Evolutionary conservation across 2,113 vertebrate genomes (phyloP).

Genomic region (Entomyzon cyanotis): DNA sequence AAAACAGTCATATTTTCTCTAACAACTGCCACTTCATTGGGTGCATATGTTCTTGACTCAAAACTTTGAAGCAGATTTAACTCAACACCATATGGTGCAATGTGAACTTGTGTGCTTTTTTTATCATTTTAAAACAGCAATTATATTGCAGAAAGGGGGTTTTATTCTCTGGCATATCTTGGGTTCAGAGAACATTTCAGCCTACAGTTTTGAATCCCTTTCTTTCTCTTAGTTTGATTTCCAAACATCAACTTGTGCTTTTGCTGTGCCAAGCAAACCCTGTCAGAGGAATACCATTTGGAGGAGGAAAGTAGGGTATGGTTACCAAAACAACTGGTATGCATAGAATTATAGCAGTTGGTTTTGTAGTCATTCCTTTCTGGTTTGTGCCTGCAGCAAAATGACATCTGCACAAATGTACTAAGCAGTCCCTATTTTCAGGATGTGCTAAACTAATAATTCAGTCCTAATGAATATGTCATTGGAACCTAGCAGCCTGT

Average conservation of each 20-base stretch:
- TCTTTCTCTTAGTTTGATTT: background rate
- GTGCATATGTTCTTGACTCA: constrained; percentile 59
- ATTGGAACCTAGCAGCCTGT: constrained; percentile 69
- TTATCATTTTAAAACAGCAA: constrained; percentile 11
- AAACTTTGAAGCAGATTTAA: constrained; percentile 49
- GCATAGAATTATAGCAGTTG: constrained; percentile 37
- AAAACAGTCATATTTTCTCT: constrained; percentile 56
- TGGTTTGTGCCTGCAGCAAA: constrained; percentile 64
- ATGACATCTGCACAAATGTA: constrained; percentile 71
- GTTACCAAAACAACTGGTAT: constrained; percentile 64
- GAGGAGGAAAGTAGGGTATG: background rate
- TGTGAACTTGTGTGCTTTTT: constrained; percentile 41
- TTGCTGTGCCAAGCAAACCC: background rate
- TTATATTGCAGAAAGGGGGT: background rate
- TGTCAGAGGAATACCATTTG: background rate
- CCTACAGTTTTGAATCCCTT: background rate
- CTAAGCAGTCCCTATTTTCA: constrained; percentile 71
- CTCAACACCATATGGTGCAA: constrained; percentile 42
- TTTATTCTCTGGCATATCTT: background rate
- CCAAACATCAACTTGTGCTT: background rate
- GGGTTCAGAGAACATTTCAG: background rate
- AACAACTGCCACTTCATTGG: constrained; percentile 41
- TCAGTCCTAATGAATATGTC: constrained; percentile 77
- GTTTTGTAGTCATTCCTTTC: constrained; percentile 56
- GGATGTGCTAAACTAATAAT: constrained; percentile 76